Evolutionary conservation across 2,113 vertebrate genomes (phyloP).

Genomic region (Hydrochoerus hydrochaeris): DNA sequence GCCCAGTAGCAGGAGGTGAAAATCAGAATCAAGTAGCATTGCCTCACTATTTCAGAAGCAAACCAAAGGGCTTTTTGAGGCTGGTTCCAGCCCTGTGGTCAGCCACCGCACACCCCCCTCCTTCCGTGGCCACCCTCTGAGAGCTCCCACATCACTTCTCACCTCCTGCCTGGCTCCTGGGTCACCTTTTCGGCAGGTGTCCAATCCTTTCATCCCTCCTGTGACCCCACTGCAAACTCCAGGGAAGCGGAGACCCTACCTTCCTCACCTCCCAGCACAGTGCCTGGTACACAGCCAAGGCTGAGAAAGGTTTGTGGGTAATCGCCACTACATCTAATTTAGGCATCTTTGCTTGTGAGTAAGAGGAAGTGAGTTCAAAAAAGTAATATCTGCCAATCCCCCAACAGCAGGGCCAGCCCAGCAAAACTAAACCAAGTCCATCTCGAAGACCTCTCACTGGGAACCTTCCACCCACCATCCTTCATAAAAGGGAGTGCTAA

Average conservation of each 20-base stretch:
- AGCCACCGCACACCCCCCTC: not conserved
- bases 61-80: conserved; percentile 19
- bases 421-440: not conserved
- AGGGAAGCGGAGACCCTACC: not conserved
- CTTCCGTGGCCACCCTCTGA: not conserved
- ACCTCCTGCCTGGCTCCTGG: not conserved
- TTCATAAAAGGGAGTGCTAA: conserved; percentile 23
- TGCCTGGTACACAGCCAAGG: not conserved
- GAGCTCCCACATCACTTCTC: not conserved
- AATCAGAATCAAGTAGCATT: conserved; percentile 51
- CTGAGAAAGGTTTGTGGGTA: not conserved
- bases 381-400: not conserved
- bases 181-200: not conserved
- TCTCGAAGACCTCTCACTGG: not conserved
- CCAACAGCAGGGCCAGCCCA: not conserved
- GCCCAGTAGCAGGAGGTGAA: conserved; percentile 62
- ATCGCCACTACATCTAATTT: not conserved
- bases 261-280: not conserved
- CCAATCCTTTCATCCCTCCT: not conserved
- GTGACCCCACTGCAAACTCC: not conserved
- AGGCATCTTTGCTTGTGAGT: not conserved
- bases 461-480: not conserved
- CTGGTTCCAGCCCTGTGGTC: not conserved
- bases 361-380: not conserved
- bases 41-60: conserved; percentile 57